A percentile compares a stretch with the other conserved stretches of the same genome.
Evolutionary conservation across 92 coral and sea anemone genomes (phyloP).

Genomic region (Umimayanthus chanpuru): DNA sequence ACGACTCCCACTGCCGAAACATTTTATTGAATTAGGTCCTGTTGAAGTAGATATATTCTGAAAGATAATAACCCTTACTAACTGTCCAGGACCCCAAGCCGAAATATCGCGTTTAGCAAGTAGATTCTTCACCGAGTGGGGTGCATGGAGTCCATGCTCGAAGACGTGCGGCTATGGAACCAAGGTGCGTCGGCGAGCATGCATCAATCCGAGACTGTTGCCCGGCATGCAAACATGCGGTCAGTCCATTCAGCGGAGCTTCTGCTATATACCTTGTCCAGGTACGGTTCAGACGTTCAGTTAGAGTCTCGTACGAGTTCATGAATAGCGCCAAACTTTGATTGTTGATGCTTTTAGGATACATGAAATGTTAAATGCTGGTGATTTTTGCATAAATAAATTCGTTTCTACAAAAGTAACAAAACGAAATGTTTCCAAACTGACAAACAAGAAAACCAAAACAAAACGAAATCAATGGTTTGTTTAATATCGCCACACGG

Average conservation of each 20-base stretch:
- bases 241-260: slow-evolving; percentile 16
- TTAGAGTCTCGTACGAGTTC: not conserved
- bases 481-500: too few species aligned
- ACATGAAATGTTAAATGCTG: too few species aligned
- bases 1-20: too few species aligned
- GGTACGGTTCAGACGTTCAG: not conserved
- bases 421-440: too few species aligned
- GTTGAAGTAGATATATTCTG: not conserved
- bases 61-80: not conserved
- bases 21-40: not conserved
- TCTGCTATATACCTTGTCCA: slow-evolving; percentile 31
- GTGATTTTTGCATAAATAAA: too few species aligned
- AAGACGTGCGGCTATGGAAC: slow-evolving; percentile 77
- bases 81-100: slow-evolving; percentile 7
- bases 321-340: not conserved
- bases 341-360: not conserved
- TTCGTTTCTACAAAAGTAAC: too few species aligned
- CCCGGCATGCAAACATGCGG: slow-evolving; percentile 44
- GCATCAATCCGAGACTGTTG: slow-evolving; percentile 65
- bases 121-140: slow-evolving; percentile 67
- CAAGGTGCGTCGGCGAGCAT: slow-evolving; percentile 68
- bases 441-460: too few species aligned
- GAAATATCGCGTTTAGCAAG: slow-evolving; percentile 44
- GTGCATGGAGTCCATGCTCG: slow-evolving; percentile 82
- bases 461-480: too few species aligned